These are phyloP conservation scores for Macrophya annulata DNA, from an alignment of 2,888 invertebrate genomes.

Conservation along the genomic window DNA sequence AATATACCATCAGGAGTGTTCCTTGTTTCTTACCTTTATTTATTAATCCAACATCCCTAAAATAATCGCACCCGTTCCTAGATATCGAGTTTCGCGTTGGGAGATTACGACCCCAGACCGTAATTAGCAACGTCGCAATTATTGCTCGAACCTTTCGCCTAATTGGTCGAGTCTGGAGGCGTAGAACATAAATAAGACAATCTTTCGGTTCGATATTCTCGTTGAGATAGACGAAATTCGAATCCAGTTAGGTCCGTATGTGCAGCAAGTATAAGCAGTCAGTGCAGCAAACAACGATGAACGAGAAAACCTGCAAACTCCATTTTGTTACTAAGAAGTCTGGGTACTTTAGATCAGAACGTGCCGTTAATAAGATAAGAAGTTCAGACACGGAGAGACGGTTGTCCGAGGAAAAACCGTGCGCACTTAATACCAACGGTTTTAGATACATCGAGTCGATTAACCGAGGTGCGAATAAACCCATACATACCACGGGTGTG, in stretches of 20 bases:
- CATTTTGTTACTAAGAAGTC: slow-evolving; percentile 48
- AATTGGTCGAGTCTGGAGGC: slow-evolving; percentile 36
- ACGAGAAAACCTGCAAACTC: not conserved
- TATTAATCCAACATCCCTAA: slow-evolving; percentile 2
- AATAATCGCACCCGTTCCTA: slow-evolving; percentile 33
- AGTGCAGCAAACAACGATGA: not conserved
- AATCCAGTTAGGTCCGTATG: not conserved
- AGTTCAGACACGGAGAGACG: slow-evolving; percentile 13
- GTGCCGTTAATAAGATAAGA: slow-evolving; percentile 55
- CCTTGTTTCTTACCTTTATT: slow-evolving; percentile 14
- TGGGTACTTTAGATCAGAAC: slow-evolving; percentile 57
- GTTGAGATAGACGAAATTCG: slow-evolving; percentile 4
- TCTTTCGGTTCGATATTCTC: slow-evolving; percentile 29
- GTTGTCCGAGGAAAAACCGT: slow-evolving; percentile 16
- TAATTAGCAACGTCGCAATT: slow-evolving; percentile 45
- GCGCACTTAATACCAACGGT: slow-evolving; percentile 27
- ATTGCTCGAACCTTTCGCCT: slow-evolving; percentile 35
- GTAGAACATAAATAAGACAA: slow-evolving; percentile 44
- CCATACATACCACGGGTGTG: slow-evolving; percentile 30
- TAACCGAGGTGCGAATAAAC: slow-evolving; percentile 64
- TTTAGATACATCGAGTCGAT: slow-evolving; percentile 47
- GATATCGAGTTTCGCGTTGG: slow-evolving; percentile 1
- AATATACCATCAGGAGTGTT: not conserved
- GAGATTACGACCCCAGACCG: slow-evolving; percentile 7
- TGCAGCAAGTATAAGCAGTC: no score